Evolutionary conservation across 2,888 invertebrate species (phyloP).

Genomic region (Julus scandinavius): DNA sequence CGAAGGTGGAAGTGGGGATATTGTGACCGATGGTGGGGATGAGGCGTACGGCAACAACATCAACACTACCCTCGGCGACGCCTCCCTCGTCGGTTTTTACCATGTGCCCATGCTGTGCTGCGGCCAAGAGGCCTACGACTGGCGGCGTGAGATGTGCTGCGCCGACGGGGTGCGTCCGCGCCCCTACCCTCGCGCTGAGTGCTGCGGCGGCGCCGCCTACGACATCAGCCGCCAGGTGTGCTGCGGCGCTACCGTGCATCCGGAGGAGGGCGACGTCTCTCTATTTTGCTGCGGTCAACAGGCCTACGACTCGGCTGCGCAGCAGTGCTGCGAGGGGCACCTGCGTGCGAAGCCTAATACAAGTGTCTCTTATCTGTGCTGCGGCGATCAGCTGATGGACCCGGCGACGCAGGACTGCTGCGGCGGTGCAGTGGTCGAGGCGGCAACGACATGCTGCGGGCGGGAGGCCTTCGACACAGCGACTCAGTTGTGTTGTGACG

Average conservation of each 20-base stretch:
- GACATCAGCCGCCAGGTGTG: not conserved
- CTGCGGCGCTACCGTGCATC: slow-evolving; percentile 29
- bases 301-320: not conserved
- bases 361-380: not conserved
- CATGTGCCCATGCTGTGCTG: slow-evolving; percentile 43
- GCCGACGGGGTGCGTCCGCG: not conserved
- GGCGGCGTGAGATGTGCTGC: not conserved
- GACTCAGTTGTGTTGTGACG: slow-evolving; percentile 30
- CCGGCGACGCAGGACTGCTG: not conserved
- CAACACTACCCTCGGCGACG: not conserved
- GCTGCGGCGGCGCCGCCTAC: not conserved
- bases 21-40: not conserved
- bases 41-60: too few species aligned
- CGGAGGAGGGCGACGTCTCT: not conserved
- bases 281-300: not conserved
- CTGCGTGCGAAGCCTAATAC: not conserved
- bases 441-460: not conserved
- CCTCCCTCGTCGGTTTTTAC: not conserved
- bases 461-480: not conserved
- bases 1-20: not conserved
- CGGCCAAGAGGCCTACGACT: slow-evolving; percentile 2
- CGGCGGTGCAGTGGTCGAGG: not conserved
- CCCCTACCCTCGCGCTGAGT: not conserved
- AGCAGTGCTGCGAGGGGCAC: not conserved
- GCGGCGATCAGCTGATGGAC: slow-evolving; percentile 12